Evolutionary conservation across 2,113 vertebrate genomes (phyloP).

Genomic region (Dermatemys mawii): DNA sequence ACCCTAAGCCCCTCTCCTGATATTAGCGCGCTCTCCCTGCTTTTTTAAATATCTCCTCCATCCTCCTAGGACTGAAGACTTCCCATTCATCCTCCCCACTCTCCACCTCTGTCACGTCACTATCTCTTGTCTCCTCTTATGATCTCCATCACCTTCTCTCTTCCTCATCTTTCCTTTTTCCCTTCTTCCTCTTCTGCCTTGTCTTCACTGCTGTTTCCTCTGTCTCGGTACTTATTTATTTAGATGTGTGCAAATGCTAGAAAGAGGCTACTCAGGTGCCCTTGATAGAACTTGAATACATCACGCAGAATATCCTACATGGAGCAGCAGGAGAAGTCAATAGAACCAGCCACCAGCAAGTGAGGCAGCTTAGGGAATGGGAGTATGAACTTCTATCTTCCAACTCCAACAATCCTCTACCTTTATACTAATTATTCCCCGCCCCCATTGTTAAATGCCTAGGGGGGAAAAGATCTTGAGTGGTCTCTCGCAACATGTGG

Average conservation of each 20-base stretch:
- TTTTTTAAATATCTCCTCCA: neutral
- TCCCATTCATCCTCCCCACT: conserved; percentile 3
- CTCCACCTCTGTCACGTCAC: neutral
- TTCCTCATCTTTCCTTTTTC: neutral
- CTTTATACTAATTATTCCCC: neutral
- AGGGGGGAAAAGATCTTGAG: neutral
- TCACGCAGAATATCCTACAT: neutral
- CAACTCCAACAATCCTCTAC: neutral
- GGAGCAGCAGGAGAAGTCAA: neutral
- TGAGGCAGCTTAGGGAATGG: neutral
- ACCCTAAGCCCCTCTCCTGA: too few species aligned
- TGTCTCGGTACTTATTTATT: neutral
- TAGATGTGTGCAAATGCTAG: neutral
- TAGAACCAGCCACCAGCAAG: neutral
- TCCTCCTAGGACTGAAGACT: neutral
- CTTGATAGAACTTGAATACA: neutral
- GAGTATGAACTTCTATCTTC: too few species aligned
- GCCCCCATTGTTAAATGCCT: neutral
- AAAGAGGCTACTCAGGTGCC: neutral
- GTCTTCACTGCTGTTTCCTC: neutral
- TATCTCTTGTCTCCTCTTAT: neutral
- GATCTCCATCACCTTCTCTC: neutral
- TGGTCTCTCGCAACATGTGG: neutral
- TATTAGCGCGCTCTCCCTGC: neutral
- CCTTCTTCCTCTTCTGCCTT: neutral